A percentile compares a stretch with the other conserved stretches of the same genome.
Evolutionary conservation across 2,113 vertebrate species (phyloP).

Genomic region (Struthidea cinerea): DNA sequence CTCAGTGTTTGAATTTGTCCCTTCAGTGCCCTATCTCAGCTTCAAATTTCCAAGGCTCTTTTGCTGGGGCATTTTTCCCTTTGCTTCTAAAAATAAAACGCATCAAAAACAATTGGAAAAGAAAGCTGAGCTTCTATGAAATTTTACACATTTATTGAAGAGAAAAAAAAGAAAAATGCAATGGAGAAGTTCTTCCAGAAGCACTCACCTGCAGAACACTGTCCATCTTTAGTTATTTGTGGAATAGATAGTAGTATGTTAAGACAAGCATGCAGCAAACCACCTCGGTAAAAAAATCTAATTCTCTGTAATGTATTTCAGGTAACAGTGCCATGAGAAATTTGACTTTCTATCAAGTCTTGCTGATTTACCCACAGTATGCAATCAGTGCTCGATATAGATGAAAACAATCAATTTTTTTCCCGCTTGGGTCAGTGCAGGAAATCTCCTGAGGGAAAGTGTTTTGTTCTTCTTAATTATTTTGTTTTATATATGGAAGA

Average conservation of each 20-base stretch:
- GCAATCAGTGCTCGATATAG: not conserved
- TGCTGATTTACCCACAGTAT: not conserved
- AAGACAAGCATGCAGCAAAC: not conserved
- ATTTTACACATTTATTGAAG: not conserved
- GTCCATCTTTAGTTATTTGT: not conserved
- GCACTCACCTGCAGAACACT: not conserved
- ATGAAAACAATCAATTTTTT: not conserved
- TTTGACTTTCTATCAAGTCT: not conserved
- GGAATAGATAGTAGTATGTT: not conserved
- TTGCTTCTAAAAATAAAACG: not conserved
- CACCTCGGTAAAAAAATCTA: not conserved
- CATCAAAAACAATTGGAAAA: not conserved
- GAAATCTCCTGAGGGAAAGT: not conserved
- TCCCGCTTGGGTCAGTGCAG: not conserved
- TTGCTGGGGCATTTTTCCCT: not conserved
- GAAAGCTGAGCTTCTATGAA: not conserved
- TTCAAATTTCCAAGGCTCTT: not conserved
- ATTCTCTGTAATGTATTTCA: not conserved
- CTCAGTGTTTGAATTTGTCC: not conserved
- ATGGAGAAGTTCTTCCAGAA: not conserved
- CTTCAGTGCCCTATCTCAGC: not conserved
- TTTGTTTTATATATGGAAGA: not conserved
- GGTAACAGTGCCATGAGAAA: not conserved
- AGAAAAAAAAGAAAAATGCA: not conserved
- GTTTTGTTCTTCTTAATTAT: not conserved